phyloP scores from a whole-genome alignment of 2,113 vertebrate genomes.

The Zosterops lateralis region DNA sequence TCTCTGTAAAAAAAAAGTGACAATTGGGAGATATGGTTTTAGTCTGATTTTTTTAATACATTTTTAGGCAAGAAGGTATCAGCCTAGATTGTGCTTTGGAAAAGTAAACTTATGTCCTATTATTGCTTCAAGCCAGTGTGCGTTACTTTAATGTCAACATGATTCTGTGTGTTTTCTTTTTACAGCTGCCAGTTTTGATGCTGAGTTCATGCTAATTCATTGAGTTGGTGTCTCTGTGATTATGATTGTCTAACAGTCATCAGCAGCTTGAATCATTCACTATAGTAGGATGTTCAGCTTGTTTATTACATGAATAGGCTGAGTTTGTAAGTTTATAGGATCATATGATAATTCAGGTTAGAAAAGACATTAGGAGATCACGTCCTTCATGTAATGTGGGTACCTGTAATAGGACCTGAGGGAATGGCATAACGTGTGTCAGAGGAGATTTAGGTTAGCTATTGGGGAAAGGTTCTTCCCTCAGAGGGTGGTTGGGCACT shows the following conservation, averaged over 20 bases:
- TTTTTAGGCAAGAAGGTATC: background rate
- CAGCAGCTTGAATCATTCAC: background rate
- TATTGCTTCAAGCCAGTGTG: background rate
- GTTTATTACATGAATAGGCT: background rate
- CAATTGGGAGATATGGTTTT: fast-evolving
- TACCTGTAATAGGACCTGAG: background rate
- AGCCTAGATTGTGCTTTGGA: background rate
- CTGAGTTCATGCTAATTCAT: background rate
- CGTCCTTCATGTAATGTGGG: background rate
- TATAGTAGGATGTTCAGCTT: background rate
- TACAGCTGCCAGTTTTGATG: background rate
- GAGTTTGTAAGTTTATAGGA: background rate
- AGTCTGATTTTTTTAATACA: background rate
- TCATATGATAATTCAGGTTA: background rate
- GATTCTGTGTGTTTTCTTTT: background rate
- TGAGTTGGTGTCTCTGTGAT: background rate
- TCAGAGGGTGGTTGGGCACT: fast-evolving
- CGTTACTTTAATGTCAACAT: background rate
- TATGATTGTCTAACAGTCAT: background rate
- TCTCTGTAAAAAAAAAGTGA: background rate
- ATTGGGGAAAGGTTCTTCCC: background rate
- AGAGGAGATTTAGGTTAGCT: background rate
- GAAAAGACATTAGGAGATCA: background rate
- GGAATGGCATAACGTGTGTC: background rate
- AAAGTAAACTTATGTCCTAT: background rate